Evolutionary conservation across 2,113 vertebrate genomes (phyloP).

Genomic region (Apaloderma vittatum): DNA sequence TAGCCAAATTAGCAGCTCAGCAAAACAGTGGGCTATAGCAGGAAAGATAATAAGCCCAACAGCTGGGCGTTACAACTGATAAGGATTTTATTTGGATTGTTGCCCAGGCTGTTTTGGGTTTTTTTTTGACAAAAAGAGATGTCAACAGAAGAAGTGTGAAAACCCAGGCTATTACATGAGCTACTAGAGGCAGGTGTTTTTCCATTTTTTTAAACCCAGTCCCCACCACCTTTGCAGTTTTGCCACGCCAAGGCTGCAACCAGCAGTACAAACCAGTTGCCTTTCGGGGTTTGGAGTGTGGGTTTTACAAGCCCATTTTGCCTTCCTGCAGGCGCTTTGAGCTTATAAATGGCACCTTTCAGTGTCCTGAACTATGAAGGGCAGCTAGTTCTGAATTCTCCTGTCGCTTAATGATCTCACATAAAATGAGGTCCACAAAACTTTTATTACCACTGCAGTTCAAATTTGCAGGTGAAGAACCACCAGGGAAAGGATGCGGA

Average conservation of each 20-base stretch:
- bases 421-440: conserved; percentile 80
- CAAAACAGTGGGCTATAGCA: background rate
- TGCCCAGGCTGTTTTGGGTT: background rate
- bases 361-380: conserved; percentile 79
- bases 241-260: conserved; percentile 48
- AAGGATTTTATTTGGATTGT: background rate
- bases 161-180: background rate
- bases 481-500: conserved; percentile 75
- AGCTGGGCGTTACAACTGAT: background rate
- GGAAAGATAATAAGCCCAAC: background rate
- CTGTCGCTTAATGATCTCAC: conserved; percentile 79
- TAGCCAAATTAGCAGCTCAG: conserved; percentile 21
- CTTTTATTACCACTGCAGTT: conserved; percentile 72
- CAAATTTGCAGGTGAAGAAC: conserved; percentile 74
- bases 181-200: conserved; percentile 40
- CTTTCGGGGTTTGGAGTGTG: conserved; percentile 35
- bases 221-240: conserved; percentile 34
- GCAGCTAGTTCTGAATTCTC: conserved; percentile 77
- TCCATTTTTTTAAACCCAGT: background rate
- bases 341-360: conserved; percentile 82
- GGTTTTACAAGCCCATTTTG: conserved; percentile 81
- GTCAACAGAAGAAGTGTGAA: conserved; percentile 7
- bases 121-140: background rate
- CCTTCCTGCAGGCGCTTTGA: conserved; percentile 70
- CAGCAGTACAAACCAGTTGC: conserved; percentile 34